Evolutionary conservation across 2,888 invertebrate genomes (phyloP), one percentile per base, ranked within the genome.

Genomic region (Heliconius cydno): DNA sequence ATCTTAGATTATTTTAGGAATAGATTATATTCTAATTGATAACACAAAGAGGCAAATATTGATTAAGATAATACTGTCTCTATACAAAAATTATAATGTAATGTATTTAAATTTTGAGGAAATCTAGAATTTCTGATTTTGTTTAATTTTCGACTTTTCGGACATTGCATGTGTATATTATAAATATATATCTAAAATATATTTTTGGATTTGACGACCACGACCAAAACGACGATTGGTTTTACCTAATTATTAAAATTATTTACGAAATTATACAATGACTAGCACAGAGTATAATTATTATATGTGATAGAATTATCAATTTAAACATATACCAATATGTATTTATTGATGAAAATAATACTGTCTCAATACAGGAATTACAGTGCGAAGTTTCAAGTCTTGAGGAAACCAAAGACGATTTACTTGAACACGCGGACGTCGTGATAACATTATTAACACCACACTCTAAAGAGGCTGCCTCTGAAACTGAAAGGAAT

Each of bases 381-480:
- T 94, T 98, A 86, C 96, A 97, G 90, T 94, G 94, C 84, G 98
- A 98, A 94, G 97, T 97, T 82, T 96, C 96, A 87, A 96, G 96
- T 85, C 93, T 97, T 84, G 96, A 96, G 90, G 96, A 96, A 80
- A 96, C 95, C 87, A 95, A 96, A 85, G 96, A 97, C 87, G 97
- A 97, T 88, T 95, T 97, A 65, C 90, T 96, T 83, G 96, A 96
- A 79, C 95, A 97, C 89, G 96, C 97, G 68, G 96, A 96, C 86
- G 96, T 97, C 84, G 96, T 98, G 71, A 93, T 97, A 83, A 95
- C 96, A 83, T 97, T 97, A 88, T 95, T 98, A 87, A 95, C 95
- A 87, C 96, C 96, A 84, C 96, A 97, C 86, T 96, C 96, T 83
- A 90, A 90, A 83, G 95, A 96, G 78, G 96, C 97, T 81, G 97